Evolutionary conservation across 2,797 vertebrate species (phyloP), one percentile per base, ranked within the genome.

Genomic region (Pseudomugil gertrudae): DNA sequence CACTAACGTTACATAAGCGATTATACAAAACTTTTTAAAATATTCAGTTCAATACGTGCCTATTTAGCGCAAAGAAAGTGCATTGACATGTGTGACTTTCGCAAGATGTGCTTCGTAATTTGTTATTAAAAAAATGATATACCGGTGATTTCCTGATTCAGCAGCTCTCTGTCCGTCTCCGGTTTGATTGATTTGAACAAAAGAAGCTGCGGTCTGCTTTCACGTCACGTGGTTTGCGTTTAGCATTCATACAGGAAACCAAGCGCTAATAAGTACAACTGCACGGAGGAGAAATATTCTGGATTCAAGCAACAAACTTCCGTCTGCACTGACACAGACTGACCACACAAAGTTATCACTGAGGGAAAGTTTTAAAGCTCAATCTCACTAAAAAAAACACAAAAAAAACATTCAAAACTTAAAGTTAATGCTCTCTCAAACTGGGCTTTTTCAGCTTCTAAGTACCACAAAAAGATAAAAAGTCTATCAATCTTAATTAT

Each of bases 181-280:
- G 90, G 81, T 94, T 94, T 94, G 89, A 95, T 95, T 95, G 95
- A 95, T 96, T 95, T 93, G 93, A 96, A 97, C 96, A 97, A 97
- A 96, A 95, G 95, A 95, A 93, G 93, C 95, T 95, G 90, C 94
- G 94, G 95, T 93, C 91, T 95, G 92, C 92, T 92, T 93, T 93
- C 89, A 90, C 90, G 95, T 94, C 96, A 96, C 96, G 96, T 96
- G 89, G 81, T 86, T 73, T 63, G 47, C 74, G 73, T 86, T 85
- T 84, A 86, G 79, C 73, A 88, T 89, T 87, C 88, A 89, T 83
- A 79, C 87, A 86, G 84, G 83, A 87, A 87, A 66, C 76, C 72
- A 4, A 66, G 56, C 61, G 66, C 35, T 47, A 69, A 24, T 71
- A 62, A 50, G 50, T 11, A 27, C 62, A 30, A 8, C 19, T 59